phyloP scores from a whole-genome alignment of 1,140 invertebrate genomes.

The Bombus impatiens region DNA sequence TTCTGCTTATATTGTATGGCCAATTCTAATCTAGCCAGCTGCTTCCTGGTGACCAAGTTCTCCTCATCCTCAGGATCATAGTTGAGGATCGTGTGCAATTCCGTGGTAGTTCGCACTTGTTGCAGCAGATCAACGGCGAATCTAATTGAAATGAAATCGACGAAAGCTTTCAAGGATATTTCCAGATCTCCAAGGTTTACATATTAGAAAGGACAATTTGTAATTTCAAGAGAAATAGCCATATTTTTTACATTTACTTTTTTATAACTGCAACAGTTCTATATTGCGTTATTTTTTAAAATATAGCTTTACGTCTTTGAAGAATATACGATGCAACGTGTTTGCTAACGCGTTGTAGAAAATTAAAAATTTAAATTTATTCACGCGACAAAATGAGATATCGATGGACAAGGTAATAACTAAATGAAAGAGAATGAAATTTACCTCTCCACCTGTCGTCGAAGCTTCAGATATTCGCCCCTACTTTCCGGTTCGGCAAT shows the following conservation, averaged over 20 bases:
- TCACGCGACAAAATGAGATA: too few relatives aligned
- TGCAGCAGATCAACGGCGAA: conserved; percentile 95
- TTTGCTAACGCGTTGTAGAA: too few relatives aligned
- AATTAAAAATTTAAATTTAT: neutral
- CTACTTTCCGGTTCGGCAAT: conserved; percentile 92
- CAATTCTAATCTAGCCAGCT: conserved; percentile 90
- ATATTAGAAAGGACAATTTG: too few relatives aligned
- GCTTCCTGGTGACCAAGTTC: conserved; percentile 86
- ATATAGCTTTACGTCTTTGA: too few relatives aligned
- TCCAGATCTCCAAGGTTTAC: too few relatives aligned
- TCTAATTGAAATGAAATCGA: conserved; percentile 56
- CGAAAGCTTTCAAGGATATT: neutral
- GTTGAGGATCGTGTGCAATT: conserved; percentile 95
- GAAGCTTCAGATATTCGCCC: conserved; percentile 90
- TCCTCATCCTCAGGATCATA: conserved; percentile 88
- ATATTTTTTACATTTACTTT: too few relatives aligned
- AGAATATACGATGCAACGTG: too few relatives aligned
- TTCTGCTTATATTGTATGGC: conserved; percentile 97
- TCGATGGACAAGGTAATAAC: neutral
- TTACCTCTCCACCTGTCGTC: conserved; percentile 91
- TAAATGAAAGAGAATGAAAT: neutral
- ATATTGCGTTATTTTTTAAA: too few relatives aligned
- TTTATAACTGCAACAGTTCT: too few relatives aligned
- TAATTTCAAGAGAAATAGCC: neutral
- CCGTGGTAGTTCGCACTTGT: conserved; percentile 94